Percentiles rank a stretch among this genome's conserved stretches.
Evolutionary conservation across 2,113 vertebrate species (phyloP).

Genomic region (Carassius carassius): DNA sequence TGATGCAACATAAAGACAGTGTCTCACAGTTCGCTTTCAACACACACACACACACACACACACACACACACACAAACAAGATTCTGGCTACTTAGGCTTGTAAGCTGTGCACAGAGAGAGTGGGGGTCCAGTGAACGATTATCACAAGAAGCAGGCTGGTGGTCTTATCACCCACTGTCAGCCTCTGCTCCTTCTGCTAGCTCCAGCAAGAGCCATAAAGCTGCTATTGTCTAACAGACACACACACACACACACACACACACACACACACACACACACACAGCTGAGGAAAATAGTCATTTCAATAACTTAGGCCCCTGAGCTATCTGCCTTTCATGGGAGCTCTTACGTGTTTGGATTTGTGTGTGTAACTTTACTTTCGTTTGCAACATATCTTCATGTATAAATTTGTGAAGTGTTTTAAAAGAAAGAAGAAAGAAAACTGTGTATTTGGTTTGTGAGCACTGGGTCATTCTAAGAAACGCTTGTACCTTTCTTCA

Average conservation of each 20-base stretch:
- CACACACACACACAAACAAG: constrained; percentile 33
- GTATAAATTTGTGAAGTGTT: constrained; percentile 33
- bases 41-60: constrained; percentile 20
- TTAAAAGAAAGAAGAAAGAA: constrained; percentile 5
- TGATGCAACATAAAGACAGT: constrained; percentile 32
- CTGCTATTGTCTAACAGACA: constrained; percentile 82
- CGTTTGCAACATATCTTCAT: constrained; percentile 38
- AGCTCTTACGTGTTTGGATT: constrained; percentile 73
- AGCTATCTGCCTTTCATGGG: constrained; percentile 92
- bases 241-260: constrained; percentile 70
- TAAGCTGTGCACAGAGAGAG: constrained; percentile 58
- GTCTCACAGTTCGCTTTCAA: background rate
- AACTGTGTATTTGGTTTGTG: background rate
- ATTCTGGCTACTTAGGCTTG: constrained; percentile 56
- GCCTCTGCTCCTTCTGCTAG: constrained; percentile 93
- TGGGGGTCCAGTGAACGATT: constrained; percentile 78
- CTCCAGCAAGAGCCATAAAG: constrained; percentile 88
- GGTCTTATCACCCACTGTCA: constrained; percentile 99
- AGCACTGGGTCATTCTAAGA: background rate
- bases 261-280: no score
- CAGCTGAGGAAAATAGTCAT: constrained; percentile 97
- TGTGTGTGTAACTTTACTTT: constrained; percentile 49
- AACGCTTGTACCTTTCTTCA: background rate
- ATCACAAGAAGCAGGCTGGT: constrained; percentile 86
- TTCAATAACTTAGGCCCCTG: constrained; percentile 95